Base-by-base conservation (phyloP, 2,888 invertebrate species). In the Ditylenchus weischeri region DNA sequence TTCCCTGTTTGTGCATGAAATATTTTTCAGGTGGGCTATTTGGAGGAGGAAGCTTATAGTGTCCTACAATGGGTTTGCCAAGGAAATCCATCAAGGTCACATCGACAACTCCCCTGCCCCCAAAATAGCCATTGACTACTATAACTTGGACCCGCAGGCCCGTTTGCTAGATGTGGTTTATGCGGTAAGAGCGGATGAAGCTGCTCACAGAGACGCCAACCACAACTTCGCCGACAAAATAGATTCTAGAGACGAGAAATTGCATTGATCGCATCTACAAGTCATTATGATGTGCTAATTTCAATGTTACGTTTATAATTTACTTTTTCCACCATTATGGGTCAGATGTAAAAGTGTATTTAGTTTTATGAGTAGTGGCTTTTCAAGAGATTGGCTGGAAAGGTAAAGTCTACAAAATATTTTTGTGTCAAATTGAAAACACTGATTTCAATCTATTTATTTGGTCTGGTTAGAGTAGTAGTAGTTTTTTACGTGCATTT, bases 21-120 rank as follows among this genome's bases (percentile, higher is more conserved):
- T n/a, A n/a, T 43, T 8, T 35, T 59, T 59, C 2, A 66, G 66
- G 66, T 66, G 18, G 66, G 66, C 54, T 66, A 66, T 23, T 51
- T 66, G 66, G 66, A 66, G 48, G 66, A 66, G 48, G 66, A 66
- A 29, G 66, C 66, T n/a, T 38, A 66, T 66, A 23, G 68, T 66
- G 8, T 66, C 66, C 23, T 66, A 66, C 49, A 66, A 66, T 47
- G 66, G 49, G 1, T 66, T 66, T 21, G 66, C 68, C 23, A 69
- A 69, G 59, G 50, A 66, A 35, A 68, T 66, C 18, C 10, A 35
- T 21, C 43, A 66, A n/a, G 66, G 66, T 43, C 36, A 43, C 35
- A 68, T 66, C 6, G 15, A 69, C 43, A 66, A 66, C 57, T 19
- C 35, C 13, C 50, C 69, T 0, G 66, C 66, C n/a, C n/a, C 66